Conservation (phyloP, 1,140 invertebrate species). For the Drosophila murphyi region DNA sequence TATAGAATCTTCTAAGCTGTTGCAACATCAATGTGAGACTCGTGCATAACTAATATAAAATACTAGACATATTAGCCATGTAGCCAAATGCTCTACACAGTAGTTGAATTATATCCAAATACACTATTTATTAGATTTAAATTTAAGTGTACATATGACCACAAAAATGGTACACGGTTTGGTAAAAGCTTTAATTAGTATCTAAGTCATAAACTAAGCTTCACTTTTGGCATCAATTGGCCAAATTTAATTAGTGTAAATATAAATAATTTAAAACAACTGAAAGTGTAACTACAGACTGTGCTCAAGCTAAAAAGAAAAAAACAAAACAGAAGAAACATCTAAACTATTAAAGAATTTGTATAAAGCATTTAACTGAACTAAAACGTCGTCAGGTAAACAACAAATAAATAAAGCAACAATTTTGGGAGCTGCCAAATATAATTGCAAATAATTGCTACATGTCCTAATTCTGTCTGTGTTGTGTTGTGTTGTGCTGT, state of each 20-base stretch:
- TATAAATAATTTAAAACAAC: conserved; percentile 48
- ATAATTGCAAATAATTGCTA: neutral
- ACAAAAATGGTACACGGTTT: conserved; percentile 63
- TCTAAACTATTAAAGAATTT: conserved; percentile 31
- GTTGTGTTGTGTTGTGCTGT: conserved; percentile 29
- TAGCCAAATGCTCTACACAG: neutral
- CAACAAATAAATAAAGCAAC: conserved; percentile 21
- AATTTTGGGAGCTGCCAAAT: conserved; percentile 42
- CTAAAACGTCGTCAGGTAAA: conserved; percentile 60
- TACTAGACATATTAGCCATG: neutral
- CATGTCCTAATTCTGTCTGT: conserved; percentile 25
- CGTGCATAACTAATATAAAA: conserved; percentile 10
- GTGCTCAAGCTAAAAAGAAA: conserved; percentile 53
- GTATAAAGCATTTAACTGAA: conserved; percentile 46
- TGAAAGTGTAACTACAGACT: conserved; percentile 77
- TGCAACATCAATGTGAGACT: conserved; percentile 48
- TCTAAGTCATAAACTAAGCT: conserved; percentile 23
- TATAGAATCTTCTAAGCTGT: conserved; percentile 24
- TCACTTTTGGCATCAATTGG: conserved; percentile 54
- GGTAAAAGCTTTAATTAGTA: conserved; percentile 78
- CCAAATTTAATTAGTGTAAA: conserved; percentile 27
- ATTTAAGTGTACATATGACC: conserved; percentile 75
- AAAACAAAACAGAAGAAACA: conserved; percentile 9
- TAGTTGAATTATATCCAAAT: conserved; percentile 30
- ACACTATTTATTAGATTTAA: conserved; percentile 21